A percentile compares a stretch with the other conserved stretches of the same genome.
These are phyloP conservation scores for Dendrophyllia cribrosa DNA, from an alignment of 64 coral and sea anemone genomes.

Conservation along the genomic window DNA sequence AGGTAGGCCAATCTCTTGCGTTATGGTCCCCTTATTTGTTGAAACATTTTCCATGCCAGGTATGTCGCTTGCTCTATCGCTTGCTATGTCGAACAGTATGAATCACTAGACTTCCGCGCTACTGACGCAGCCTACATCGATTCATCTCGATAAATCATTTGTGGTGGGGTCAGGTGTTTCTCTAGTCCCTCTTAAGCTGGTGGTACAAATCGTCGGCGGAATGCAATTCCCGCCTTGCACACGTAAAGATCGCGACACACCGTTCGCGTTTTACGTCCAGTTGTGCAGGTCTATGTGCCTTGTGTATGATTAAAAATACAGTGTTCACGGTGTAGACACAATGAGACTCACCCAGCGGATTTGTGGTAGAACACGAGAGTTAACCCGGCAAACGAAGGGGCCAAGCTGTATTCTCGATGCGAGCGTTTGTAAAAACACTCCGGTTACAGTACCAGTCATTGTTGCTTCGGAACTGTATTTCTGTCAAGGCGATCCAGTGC, in stretches of 20 bases:
- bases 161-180: too few species aligned
- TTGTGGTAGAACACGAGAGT: slow-evolving; percentile 61
- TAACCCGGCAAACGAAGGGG: slow-evolving; percentile 64
- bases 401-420: slow-evolving; percentile 74
- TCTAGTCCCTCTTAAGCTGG: too few species aligned
- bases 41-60: too few species aligned
- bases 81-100: too few species aligned
- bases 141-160: too few species aligned
- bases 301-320: slow-evolving; percentile 39
- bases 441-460: slow-evolving; percentile 9
- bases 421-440: slow-evolving; percentile 51
- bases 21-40: too few species aligned
- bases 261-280: slow-evolving; percentile 77
- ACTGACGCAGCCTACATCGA: too few species aligned
- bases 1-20: too few species aligned
- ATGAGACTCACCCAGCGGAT: slow-evolving; percentile 51
- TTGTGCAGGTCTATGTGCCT: slow-evolving; percentile 82
- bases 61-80: too few species aligned
- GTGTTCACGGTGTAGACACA: slow-evolving; percentile 54
- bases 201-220: too few species aligned
- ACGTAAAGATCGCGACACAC: not conserved
- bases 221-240: slow-evolving; percentile 75
- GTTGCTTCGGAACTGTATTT: slow-evolving; percentile 86
- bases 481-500: slow-evolving; percentile 71
- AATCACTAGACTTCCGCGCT: too few species aligned